A percentile compares a stretch with the other conserved stretches of the same genome.
These are phyloP conservation scores for Seira musarum DNA, from an alignment of 2,888 invertebrate genomes.

Conservation along the genomic window DNA sequence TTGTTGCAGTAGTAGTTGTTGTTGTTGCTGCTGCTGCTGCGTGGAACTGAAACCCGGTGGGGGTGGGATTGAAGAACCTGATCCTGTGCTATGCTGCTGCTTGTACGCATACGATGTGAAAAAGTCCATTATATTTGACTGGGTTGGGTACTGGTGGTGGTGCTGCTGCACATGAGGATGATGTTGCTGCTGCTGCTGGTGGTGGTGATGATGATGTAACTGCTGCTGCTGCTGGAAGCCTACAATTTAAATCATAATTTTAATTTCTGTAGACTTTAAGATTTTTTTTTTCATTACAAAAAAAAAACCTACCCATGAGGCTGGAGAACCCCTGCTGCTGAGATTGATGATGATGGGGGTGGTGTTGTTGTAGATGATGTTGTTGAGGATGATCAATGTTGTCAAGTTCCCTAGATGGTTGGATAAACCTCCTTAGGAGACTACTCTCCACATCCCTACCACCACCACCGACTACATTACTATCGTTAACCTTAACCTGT, in stretches of 20 bases:
- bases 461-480: constrained; percentile 68
- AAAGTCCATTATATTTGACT: constrained; percentile 31
- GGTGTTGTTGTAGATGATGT: too few species aligned
- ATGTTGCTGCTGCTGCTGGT: constrained; percentile 48
- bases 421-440: constrained; percentile 54
- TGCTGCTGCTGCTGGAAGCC: neutral
- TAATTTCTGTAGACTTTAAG: too few species aligned
- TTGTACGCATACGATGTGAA: neutral
- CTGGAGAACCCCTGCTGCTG: neutral
- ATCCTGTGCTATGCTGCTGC: neutral
- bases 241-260: too few species aligned
- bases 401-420: neutral
- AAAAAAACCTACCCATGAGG: neutral
- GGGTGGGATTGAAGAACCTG: constrained; percentile 36
- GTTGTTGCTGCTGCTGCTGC: constrained; percentile 29
- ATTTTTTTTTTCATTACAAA: too few species aligned
- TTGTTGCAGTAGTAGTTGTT: constrained; percentile 21
- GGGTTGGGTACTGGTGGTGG: constrained; percentile 54
- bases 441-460: constrained; percentile 25
- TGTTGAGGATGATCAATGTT: too few species aligned
- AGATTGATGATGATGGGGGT: neutral
- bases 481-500: constrained; percentile 75
- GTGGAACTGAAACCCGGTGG: constrained; percentile 49
- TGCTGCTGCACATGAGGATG: constrained; percentile 56
- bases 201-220: constrained; percentile 15